Evolutionary conservation across 53 echinoderm and acorn worm genomes (phyloP).

Genomic region (Zoroaster sp.): DNA sequence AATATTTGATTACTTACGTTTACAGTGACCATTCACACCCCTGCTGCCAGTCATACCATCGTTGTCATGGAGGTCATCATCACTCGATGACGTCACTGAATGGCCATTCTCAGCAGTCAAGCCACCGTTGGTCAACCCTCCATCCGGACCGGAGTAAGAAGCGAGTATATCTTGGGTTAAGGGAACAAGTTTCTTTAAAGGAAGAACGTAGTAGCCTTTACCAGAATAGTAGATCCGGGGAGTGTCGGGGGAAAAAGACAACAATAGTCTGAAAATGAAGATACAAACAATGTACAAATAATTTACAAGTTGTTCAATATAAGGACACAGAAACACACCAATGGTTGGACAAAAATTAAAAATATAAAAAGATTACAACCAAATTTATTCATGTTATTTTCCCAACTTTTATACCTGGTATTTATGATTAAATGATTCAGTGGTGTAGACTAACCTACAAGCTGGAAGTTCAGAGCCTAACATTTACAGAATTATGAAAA

Average conservation of each 20-base stretch:
- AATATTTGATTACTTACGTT: neutral
- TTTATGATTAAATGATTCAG: too few relatives aligned
- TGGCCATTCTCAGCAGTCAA: neutral
- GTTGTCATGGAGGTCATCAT: neutral
- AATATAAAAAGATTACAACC: too few relatives aligned
- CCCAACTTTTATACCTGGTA: too few relatives aligned
- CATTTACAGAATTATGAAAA: too few relatives aligned
- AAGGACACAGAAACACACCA: too few relatives aligned
- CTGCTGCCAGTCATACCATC: neutral
- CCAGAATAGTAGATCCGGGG: conserved; percentile 17
- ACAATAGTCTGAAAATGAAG: neutral
- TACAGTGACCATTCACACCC: neutral
- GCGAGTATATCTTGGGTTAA: conserved; percentile 18
- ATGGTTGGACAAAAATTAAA: too few relatives aligned
- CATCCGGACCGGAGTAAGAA: conserved; percentile 54
- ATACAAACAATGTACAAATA: too few relatives aligned
- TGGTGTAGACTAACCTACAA: too few relatives aligned
- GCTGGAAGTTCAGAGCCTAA: too few relatives aligned
- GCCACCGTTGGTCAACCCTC: conserved; percentile 43
- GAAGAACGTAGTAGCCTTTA: neutral
- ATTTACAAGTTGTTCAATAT: too few relatives aligned
- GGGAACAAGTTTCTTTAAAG: neutral
- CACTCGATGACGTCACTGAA: neutral
- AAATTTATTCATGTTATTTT: too few relatives aligned
- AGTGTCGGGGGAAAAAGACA: neutral